Evolutionary conservation across 2,888 invertebrate species (phyloP), one percentile per base, ranked within the genome.

Genomic region (Apotomis capreana): DNA sequence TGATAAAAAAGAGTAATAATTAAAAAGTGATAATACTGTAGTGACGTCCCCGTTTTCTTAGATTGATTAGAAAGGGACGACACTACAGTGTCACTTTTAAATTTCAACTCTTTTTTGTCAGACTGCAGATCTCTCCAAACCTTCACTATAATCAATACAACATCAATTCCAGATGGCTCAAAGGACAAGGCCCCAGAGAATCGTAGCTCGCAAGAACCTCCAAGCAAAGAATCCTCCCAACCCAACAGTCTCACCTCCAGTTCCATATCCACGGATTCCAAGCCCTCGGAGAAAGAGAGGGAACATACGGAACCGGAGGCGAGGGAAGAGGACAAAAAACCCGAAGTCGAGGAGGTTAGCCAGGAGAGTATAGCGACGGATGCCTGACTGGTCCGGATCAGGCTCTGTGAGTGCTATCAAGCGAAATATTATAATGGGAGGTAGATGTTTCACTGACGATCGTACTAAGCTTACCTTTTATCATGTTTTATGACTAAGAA

Each of bases 181-280:
- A 92, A 92, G 83, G 92, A 92, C 8, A 91, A 90, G 76, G 79
- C 84, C 49, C 44, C 64, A 5, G 89, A 89, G 12, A 82, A 74
- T 62, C 83, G 91, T 54, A 87, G 82, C 75, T 89, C 91, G 3
- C 91, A 90, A 80, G 92, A 92, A 54, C 89, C 91, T 0, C 80
- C 79, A 49, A 88, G 90, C 78, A 92, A 91, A 81, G 92, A 92
- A 49, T 84, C 87, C 0, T 92, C 92, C 2, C 91, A 91, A 74
- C 89, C 92, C 0, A 88, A 89, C 84, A 93, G 92, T 64, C 78
- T 92, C 0, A 90, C 92, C 0, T 92, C 92, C 3, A 91, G 91
- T 75, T 90, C 90, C 5, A 89, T 89, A 76, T 91, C 92, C 1
- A 90, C 85, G 37, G 92, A 93, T 77, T 91, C 90, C 37, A 90